Conservation (phyloP, 2,113 vertebrate species). For the Spizaetus ornatus region DNA sequence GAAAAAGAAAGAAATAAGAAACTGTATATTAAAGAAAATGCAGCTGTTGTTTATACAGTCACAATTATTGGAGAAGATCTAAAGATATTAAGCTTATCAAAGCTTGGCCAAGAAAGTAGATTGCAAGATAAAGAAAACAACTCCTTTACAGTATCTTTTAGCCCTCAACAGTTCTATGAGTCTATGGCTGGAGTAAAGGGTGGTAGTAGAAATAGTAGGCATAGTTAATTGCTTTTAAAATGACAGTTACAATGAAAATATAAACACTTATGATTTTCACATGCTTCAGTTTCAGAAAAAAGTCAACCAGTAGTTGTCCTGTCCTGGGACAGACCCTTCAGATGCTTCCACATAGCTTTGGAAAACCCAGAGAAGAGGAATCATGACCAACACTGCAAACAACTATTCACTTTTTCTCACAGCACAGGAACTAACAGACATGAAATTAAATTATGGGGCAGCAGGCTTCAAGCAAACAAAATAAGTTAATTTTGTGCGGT, state of each 20-base stretch:
- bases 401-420: not conserved
- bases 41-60: not conserved
- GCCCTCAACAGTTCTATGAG: not conserved
- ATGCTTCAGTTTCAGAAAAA: not conserved
- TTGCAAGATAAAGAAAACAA: not conserved
- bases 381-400: not conserved
- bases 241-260: not conserved
- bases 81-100: not conserved
- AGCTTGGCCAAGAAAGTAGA: not conserved
- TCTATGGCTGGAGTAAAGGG: not conserved
- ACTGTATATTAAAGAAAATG: not conserved
- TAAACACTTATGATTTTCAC: not conserved
- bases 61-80: not conserved
- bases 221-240: not conserved
- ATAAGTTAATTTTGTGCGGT: not conserved
- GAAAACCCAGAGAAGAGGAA: not conserved
- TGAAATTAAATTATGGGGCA: not conserved
- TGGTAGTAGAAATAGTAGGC: not conserved
- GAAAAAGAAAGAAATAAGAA: not conserved
- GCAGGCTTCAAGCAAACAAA: not conserved
- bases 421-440: not conserved
- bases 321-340: not conserved
- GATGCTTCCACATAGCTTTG: not conserved
- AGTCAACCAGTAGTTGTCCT: not conserved
- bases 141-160: not conserved